Percentiles rank a stretch among this genome's conserved stretches.
Evolutionary conservation across 1,140 invertebrate genomes (phyloP).

Genomic region (Steinernema feltiae): DNA sequence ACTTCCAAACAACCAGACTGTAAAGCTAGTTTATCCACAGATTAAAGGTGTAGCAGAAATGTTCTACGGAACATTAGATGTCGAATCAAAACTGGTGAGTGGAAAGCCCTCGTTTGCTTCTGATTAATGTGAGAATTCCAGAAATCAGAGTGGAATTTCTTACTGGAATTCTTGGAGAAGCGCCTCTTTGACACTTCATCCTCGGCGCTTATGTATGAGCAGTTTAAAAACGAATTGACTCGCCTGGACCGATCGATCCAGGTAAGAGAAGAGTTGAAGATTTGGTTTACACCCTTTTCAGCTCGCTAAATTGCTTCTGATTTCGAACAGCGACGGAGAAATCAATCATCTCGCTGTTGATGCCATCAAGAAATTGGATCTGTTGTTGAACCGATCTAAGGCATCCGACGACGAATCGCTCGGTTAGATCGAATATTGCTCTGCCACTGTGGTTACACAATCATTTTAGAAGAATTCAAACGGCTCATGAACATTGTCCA

Average conservation of each 20-base stretch:
- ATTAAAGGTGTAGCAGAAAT: too few species aligned
- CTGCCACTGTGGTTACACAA: background rate
- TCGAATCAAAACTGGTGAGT: too few species aligned
- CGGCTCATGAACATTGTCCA: background rate
- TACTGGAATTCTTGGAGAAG: background rate
- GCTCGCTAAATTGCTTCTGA: background rate
- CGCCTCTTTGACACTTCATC: background rate
- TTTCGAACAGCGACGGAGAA: background rate
- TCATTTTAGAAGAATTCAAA: background rate
- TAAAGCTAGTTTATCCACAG: too few species aligned
- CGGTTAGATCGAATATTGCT: background rate
- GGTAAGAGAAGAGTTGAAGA: too few species aligned
- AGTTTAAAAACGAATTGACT: background rate
- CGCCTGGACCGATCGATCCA: background rate
- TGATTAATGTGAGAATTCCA: background rate
- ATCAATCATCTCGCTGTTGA: background rate
- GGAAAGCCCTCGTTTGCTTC: too few species aligned
- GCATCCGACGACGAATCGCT: background rate
- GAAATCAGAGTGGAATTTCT: background rate
- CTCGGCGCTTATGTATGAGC: background rate
- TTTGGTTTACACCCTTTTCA: too few species aligned
- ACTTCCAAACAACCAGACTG: too few species aligned
- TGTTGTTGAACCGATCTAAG: background rate
- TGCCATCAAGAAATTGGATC: background rate
- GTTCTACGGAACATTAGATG: too few species aligned